A percentile compares a stretch with the other conserved stretches of the same genome.
Conservation (phyloP, 2,113 vertebrate genomes). For the Pangasianodon hypophthalmus region DNA sequence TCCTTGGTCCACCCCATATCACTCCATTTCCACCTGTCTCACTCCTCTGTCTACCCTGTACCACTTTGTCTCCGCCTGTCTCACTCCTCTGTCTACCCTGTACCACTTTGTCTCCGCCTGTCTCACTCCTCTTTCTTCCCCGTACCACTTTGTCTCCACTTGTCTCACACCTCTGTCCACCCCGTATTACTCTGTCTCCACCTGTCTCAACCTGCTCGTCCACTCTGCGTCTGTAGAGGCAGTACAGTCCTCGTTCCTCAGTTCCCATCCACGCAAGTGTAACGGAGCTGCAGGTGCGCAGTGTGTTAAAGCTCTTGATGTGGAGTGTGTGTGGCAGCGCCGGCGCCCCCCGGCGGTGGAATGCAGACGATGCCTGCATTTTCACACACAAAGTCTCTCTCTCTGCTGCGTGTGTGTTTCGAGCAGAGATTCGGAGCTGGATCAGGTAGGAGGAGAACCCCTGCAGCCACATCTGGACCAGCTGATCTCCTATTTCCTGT, state of each 20-base stretch:
- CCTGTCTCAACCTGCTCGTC: background rate
- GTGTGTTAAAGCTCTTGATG: constrained; percentile 86
- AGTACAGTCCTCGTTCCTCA: constrained; percentile 85
- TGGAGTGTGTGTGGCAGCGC: constrained; percentile 84
- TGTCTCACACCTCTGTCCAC: no score
- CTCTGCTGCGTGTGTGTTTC: background rate
- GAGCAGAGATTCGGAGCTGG: constrained; percentile 70
- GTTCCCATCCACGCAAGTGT: constrained; percentile 91
- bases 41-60: background rate
- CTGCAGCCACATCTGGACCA: constrained; percentile 81
- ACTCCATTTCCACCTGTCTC: background rate
- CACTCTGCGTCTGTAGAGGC: constrained; percentile 78
- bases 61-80: background rate
- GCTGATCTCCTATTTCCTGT: constrained; percentile 70
- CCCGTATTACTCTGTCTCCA: background rate
- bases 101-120: background rate
- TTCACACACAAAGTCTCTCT: constrained; percentile 74
- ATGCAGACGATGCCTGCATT: constrained; percentile 80
- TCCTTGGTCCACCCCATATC: background rate
- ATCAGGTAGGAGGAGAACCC: constrained; percentile 80
- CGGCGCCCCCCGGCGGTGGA: constrained; percentile 79
- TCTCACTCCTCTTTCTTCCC: background rate
- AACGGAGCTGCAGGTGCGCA: constrained; percentile 83
- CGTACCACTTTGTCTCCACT: background rate
- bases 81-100: background rate